Evolutionary conservation across 2,113 vertebrate species (phyloP), one percentile per base, ranked within the genome.

Genomic region (Sigmodon hispidus): DNA sequence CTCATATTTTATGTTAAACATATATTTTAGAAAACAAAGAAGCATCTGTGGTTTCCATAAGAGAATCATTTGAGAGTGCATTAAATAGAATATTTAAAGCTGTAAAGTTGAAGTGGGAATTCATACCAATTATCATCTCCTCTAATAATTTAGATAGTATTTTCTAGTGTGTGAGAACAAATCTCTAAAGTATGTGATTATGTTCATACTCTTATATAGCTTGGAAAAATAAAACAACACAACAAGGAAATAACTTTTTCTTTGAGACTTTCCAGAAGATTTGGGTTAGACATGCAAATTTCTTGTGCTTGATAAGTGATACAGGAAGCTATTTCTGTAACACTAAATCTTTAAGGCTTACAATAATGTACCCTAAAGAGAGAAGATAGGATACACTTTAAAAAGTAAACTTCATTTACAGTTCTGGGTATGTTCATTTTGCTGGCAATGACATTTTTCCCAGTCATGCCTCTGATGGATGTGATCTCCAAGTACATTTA

Each of bases 331-430:
- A 96, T 97, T 98, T 98, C 77, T 96, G 91, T 97, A 98, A 97
- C 91, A 79, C 91, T 96, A 88, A 97, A 90, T 96, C 81, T 97
- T 97, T 81, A 94, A 98, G 97, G 97, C 96, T 87, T 91, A 97
- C 97, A 93, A 95, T 94, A 97, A 97, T 95, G 85, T 50, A 72
- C 83, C 95, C 95, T 29, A 61, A 97, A 98, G 95, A 95, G 93
- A 96, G 94, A 86, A 96, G 76, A 94, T 91, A 90, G 94, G 94
- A 96, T 93, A 90, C 97, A 97, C 97, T 98, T 98, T 97, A 98
- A 98, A 98, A 98, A 96, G 95, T 94, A 98, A 97, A 97, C 92
- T 98, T 98, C 98, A 97, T 98, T 98, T 98, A 98, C 96, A 97
- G 96, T 96, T 98, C 90, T 94, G 95, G 97, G 93, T 31, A 75